Base-by-base conservation (phyloP, 2,113 vertebrate species). In the Aramus guarauna region DNA sequence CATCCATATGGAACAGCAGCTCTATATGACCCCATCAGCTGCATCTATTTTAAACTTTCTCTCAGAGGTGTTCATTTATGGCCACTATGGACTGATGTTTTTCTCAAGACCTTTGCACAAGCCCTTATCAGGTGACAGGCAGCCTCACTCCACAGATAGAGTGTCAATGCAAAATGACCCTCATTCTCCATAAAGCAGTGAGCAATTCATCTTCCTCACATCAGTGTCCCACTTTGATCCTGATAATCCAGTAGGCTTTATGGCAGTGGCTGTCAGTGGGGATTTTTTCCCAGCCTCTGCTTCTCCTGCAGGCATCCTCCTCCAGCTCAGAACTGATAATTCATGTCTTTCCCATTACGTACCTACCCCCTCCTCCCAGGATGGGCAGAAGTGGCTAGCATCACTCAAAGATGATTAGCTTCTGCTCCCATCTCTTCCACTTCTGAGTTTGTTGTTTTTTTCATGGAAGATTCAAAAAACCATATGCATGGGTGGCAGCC, bases 41-140 rank as follows among this genome's bases (percentile, higher is more conserved):
- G 20, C 73, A 82, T 95, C 77, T 93, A 91, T 95, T 96, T 96
- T 89, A 90, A 95, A 59, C 53, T 37, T 81, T 67, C 60, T 83
- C 59, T 90, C 48, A 43, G 52, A 71, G 59, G 73, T 88, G 48
- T 78, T 92, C 60, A 16, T 95, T 95, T 94, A 94, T 74, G 78
- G 91, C 80, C 60, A 30, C 30, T 48, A 20, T 12, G 50, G 50
- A n/a, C 64, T 72, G 52, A 27, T 85, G 36, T 76, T 94, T 94
- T 94, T 72, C 92, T 84, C 81, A 85, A 93, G 79, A 88, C 71
- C 90, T 97, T 91, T 56, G 55, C 64, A 84, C 45, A 88, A 96
- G 80, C 79, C 76, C 68, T 88, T 92, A 72, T 89, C 88, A 84
- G 73, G 76, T 95, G 94, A 82, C 80, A 47, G 59, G 66, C 60